Evolutionary conservation across 2,888 invertebrate genomes (phyloP), one percentile per base, ranked within the genome.

Genomic region (Watsonalla cultraria): DNA sequence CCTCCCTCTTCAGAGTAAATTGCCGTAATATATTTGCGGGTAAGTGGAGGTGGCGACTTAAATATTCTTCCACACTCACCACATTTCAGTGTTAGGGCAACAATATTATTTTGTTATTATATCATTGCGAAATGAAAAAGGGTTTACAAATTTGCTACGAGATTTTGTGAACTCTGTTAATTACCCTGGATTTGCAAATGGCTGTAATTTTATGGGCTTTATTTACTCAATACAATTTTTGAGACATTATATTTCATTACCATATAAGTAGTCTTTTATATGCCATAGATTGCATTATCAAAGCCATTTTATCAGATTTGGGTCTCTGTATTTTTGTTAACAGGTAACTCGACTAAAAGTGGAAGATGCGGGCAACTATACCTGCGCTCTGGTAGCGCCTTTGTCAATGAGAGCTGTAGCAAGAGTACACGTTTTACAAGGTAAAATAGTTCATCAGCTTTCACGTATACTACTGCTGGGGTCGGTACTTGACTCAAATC

Each of bases 321-420:
- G 24, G 24, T n/a, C n/a, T n/a, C n/a, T n/a, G n/a, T 24, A 24
- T 24, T 24, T 24, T 6, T 46, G 48, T 55, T 79, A 92, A 59
- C 93, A 93, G 80, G 92, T 95, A 65, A 92, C 93, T 47, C 84
- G 90, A 56, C 92, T 94, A 56, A 93, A 92, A 68, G 80, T 89
- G 65, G 89, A 90, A 58, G 94, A 95, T 69, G 92, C 92, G 5
- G 95, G 95, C 0, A 92, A 92, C 80, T 95, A 95, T 83, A 94
- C 94, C 56, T 95, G 95, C 73, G 89, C 92, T 53, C 92, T 94
- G 51, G 90, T 92, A 66, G 92, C 92, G 34, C 90, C 90, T 2
- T 83, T 92, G 52, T 87, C 91, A 35, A 88, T 90, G 86, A 82
- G 67, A 54, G 92, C 93, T 55, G 88, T 92, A 15, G 91, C 94